Evolutionary conservation across 2,113 vertebrate genomes (phyloP).

Genomic region (Marmota flaviventris): DNA sequence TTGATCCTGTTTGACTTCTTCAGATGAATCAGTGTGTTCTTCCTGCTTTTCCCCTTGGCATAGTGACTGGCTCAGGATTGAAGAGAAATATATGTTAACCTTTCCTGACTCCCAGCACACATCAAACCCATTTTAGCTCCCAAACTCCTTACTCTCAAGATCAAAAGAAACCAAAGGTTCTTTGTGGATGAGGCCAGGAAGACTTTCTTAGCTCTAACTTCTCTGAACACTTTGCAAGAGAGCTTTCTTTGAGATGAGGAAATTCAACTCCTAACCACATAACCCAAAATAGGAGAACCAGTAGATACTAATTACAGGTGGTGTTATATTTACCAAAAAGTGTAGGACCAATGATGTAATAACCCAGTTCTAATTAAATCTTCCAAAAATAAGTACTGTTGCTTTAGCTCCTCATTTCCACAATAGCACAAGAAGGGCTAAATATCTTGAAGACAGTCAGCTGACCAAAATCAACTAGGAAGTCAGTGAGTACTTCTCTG

Average conservation of each 20-base stretch:
- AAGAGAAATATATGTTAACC: conserved; percentile 2
- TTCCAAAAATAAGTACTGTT: neutral
- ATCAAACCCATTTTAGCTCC: neutral
- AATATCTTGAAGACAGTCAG: conserved; percentile 14
- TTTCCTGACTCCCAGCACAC: neutral
- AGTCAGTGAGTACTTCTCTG: neutral
- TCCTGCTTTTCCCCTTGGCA: neutral
- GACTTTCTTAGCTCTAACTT: neutral
- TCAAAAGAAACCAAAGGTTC: neutral
- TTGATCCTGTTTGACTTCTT: conserved; percentile 9
- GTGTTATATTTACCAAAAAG: neutral
- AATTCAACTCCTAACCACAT: conserved; percentile 34
- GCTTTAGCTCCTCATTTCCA: conserved; percentile 8
- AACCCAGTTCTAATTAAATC: neutral
- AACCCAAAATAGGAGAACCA: conserved; percentile 26
- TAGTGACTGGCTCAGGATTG: neutral
- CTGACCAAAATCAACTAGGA: neutral
- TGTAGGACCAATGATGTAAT: neutral
- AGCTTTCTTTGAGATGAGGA: conserved; percentile 7
- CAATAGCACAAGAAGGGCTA: neutral
- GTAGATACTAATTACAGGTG: neutral
- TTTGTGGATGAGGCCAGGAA: neutral
- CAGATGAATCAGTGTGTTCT: neutral
- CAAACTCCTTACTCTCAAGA: neutral
- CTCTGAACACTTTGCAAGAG: conserved; percentile 26